A percentile compares a stretch with the other conserved stretches of the same genome.
These are phyloP conservation scores for Stomatorhinus ivindoensis DNA, from an alignment of 2,113 vertebrate species.

Conservation along the genomic window DNA sequence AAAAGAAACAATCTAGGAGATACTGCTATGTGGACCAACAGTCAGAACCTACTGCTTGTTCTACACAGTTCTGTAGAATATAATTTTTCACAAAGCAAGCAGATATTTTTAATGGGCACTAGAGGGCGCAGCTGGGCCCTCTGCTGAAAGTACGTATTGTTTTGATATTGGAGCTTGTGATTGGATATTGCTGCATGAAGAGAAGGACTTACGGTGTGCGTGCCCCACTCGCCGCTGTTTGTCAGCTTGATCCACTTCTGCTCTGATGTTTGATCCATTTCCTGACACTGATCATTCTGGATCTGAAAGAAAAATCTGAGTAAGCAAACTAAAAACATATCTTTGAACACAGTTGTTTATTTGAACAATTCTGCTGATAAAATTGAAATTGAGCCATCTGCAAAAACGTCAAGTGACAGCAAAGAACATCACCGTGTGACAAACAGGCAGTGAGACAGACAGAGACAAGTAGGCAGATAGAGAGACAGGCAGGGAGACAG, in stretches of 20 bases:
- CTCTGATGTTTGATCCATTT: slow-evolving; percentile 72
- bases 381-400: not conserved
- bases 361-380: not conserved
- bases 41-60: not conserved
- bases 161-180: not conserved
- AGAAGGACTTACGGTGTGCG: slow-evolving; percentile 70
- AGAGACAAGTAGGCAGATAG: not conserved
- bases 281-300: slow-evolving; percentile 96
- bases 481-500: not conserved
- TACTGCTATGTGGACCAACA: not conserved
- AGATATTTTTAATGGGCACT: not conserved
- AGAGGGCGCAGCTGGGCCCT: not conserved
- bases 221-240: slow-evolving; percentile 80
- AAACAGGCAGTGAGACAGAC: not conserved
- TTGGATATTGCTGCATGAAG: not conserved
- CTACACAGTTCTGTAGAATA: not conserved
- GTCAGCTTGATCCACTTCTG: slow-evolving; percentile 89
- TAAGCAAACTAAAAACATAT: not conserved
- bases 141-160: not conserved
- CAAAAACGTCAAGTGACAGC: not conserved
- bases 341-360: not conserved
- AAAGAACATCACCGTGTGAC: not conserved
- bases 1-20: not conserved
- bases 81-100: not conserved
- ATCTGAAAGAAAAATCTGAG: slow-evolving; percentile 59